Base-by-base conservation (phyloP, 2,888 invertebrate species). In the Chymomyza caudatula region DNA sequence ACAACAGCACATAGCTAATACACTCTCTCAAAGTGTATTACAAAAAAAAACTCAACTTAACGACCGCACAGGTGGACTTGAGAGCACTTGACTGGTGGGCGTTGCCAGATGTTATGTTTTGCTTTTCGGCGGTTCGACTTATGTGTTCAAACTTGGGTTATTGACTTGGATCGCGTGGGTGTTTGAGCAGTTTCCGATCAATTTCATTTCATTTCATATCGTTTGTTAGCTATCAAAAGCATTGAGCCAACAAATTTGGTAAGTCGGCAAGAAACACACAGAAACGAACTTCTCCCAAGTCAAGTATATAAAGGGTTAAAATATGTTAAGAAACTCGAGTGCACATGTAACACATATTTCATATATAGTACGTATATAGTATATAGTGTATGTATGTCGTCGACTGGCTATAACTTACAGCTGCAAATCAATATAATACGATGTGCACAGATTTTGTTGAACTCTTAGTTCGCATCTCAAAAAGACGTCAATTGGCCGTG, bases 371-470 rank as follows among this genome's bases (percentile, higher is more conserved):
- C 11, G 11, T 37, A 13, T 37, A 37, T 11, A 37, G 11, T 37
- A 37, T 37, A 37, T 11, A 37, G 0, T 4, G 0, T 37, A 37
- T 37, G 11, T 37, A 29, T 29, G 5, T 6, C 11, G 29, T 11
- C 29, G 29, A 37, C 29, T 11, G 29, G 29, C 29, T 37, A 37
- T 37, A 37, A 37, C 37, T 11, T 20, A 74, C 25, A 76, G 69
- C 44, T 65, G 78, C 73, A 66, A 68, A 65, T 61, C 60, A 67
- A 78, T 76, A 63, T 83, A 79, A 73, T 71, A 78, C 74, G 76
- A n/a, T 5, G n/a, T 19, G 13, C 1, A 47, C 3, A 17, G 15
- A 19, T 47, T 19, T 15, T 53, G 11, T 15, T 25, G 51, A 51
- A 47, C 29, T 37, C 29, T 37, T 37, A 37, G 25, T 25, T 25